Evolutionary conservation across 2,797 vertebrate species (phyloP), one percentile per base, ranked within the genome.

Genomic region (Cygnus olor): DNA sequence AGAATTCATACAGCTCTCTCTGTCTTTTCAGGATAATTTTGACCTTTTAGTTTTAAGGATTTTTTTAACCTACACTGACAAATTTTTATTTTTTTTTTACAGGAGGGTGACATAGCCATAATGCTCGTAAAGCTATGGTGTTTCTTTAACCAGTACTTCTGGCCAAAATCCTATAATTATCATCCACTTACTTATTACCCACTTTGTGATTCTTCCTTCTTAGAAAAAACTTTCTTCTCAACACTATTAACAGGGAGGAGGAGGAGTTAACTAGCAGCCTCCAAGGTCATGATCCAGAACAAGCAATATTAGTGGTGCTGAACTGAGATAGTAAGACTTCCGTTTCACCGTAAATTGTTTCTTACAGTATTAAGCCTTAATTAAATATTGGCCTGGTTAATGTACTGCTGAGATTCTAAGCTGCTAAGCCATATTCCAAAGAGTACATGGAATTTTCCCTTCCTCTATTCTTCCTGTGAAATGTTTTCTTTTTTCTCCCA

Each of bases 1-100:
- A 80, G 64, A 53, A 80, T 73, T 86, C 24, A 38, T 36, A 57
- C 2, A 8, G 20, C 40, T 8, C 7, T 28, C 22, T 80, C 47
- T 72, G 14, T 90, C 54, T 89, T 90, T 85, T 64, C 28, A 89
- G 30, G 5, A 6, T 89, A 49, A 90, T 95, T 93, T 87, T 64
- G 8, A 92, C 22, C 53, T 76, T 73, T 65, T 45, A 13, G 9
- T 44, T 88, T 58, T 21, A 78, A 72, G 53, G 14, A 1, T 12
- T 42, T 85, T 11, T 11, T 49, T 21, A 25, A 79, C 84, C 40
- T 49, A 49, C 30, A 28, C 13, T 63, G 11, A 40, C 53, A 82
- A 71, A 60, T 21, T 19, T 82, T 80, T 90, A 14, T 92, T 51
- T 51, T 21, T 49, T 47, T 47, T 47, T 82, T 80, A 68, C 28